Conservation (phyloP, 2,113 vertebrate species). For the Hirundichthys speculiger region DNA sequence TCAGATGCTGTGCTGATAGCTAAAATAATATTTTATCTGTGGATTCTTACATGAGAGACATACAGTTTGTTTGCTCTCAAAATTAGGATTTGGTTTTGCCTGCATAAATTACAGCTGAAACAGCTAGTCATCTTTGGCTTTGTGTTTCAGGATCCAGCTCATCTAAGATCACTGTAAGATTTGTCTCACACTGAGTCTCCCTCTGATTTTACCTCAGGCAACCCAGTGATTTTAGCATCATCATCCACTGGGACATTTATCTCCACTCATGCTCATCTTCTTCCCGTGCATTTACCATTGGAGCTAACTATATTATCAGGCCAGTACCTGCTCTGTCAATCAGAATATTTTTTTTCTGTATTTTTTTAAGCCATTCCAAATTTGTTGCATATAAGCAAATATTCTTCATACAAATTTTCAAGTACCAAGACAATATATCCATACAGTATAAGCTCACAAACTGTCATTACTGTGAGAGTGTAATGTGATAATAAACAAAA, state of each 20-base stretch:
- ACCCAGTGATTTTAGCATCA: constrained; percentile 9
- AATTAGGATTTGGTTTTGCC: constrained; percentile 21
- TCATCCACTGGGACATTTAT: constrained; percentile 5
- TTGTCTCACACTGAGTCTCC: constrained; percentile 12
- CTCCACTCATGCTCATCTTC: neutral
- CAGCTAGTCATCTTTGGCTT: constrained; percentile 20
- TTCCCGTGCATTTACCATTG: neutral
- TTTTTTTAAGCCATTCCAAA: neutral
- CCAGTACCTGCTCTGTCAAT: neutral
- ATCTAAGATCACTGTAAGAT: constrained; percentile 30
- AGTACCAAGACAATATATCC: too few species aligned
- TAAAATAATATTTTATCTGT: constrained; percentile 2
- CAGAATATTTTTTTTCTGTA: constrained; percentile 1
- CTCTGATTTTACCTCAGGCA: constrained; percentile 25
- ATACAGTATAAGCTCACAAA: too few species aligned
- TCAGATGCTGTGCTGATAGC: neutral
- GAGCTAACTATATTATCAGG: neutral
- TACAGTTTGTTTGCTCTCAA: constrained; percentile 27
- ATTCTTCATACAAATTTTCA: too few species aligned
- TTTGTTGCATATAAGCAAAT: too few species aligned
- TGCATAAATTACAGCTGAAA: constrained; percentile 22
- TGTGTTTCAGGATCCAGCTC: constrained; percentile 8
- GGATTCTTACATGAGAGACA: constrained; percentile 21
- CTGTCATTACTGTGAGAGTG: too few species aligned
- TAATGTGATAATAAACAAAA: too few species aligned